Evolutionary conservation across 2,888 invertebrate genomes (phyloP).

Genomic region (Ophion ventricosus): DNA sequence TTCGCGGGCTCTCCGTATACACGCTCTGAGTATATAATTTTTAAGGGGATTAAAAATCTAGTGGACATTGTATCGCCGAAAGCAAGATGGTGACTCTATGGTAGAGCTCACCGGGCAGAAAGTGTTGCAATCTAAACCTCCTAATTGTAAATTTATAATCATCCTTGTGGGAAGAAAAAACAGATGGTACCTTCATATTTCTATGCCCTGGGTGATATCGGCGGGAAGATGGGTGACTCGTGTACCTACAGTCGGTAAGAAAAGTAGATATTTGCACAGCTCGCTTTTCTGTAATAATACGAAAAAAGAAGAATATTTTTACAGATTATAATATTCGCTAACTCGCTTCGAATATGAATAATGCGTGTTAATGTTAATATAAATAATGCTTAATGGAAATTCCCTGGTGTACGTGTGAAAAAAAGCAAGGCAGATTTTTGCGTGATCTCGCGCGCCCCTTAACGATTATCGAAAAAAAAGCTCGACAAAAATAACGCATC

Average conservation of each 20-base stretch:
- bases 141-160: constrained; percentile 68
- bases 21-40: constrained; percentile 44
- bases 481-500: neutral
- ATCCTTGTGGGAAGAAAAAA: constrained; percentile 30
- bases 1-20: constrained; percentile 4
- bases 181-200: constrained; percentile 33
- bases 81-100: constrained; percentile 36
- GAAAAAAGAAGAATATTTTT: too few relatives aligned
- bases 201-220: constrained; percentile 13
- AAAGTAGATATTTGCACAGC: too few relatives aligned
- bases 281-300: too few relatives aligned
- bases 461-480: neutral
- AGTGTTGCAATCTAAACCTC: constrained; percentile 53
- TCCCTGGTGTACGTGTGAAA: neutral
- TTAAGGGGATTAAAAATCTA: constrained; percentile 43
- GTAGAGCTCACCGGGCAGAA: constrained; percentile 25
- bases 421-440: neutral
- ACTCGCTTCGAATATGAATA: too few relatives aligned
- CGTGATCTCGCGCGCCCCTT: neutral
- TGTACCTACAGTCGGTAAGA: neutral
- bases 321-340: neutral
- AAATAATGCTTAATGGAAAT: neutral
- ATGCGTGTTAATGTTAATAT: neutral
- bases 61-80: constrained; percentile 46
- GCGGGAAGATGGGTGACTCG: neutral